Evolutionary conservation across 2,888 invertebrate species (phyloP).

Genomic region (Nephrocerus scutellatus): DNA sequence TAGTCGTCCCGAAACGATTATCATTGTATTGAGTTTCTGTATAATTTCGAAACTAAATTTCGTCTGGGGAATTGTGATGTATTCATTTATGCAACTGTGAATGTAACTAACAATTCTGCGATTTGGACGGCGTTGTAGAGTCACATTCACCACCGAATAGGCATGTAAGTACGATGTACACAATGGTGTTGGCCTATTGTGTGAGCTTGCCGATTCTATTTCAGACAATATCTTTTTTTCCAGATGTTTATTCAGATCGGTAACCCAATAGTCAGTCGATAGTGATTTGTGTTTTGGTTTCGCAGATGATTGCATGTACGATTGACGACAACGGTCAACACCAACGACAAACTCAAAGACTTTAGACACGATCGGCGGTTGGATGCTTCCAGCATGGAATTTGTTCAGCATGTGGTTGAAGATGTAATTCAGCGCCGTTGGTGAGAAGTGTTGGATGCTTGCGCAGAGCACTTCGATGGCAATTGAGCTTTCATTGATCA

Average conservation of each 20-base stretch:
- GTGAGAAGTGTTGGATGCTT: conserved; percentile 39
- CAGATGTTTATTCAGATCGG: conserved; percentile 32
- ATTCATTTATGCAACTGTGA: conserved; percentile 36
- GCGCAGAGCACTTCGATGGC: conserved; percentile 40
- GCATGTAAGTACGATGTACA: conserved; percentile 38
- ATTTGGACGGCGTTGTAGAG: conserved; percentile 30
- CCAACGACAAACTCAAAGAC: conserved; percentile 38
- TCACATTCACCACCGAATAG: conserved; percentile 40
- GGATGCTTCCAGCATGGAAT: conserved; percentile 36
- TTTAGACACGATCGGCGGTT: conserved; percentile 39
- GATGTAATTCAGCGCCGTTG: conserved; percentile 39
- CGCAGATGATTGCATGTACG: conserved; percentile 12
- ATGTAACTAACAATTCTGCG: conserved; percentile 32
- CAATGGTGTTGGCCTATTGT: conserved; percentile 33
- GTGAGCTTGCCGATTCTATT: conserved; percentile 34
- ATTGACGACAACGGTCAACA: conserved; percentile 27
- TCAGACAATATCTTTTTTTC: conserved; percentile 29
- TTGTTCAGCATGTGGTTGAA: conserved; percentile 35
- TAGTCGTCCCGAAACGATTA: conserved; percentile 38
- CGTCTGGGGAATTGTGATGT: conserved; percentile 31
- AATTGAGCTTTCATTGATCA: too few species aligned
- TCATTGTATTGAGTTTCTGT: conserved; percentile 42
- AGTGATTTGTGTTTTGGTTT: not conserved
- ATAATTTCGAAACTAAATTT: conserved; percentile 41
- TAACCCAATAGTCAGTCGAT: conserved; percentile 29